A percentile compares a stretch with the other conserved stretches of the same genome.
Conservation (phyloP, 2,888 invertebrate genomes). For the Noctua fimbriata region DNA sequence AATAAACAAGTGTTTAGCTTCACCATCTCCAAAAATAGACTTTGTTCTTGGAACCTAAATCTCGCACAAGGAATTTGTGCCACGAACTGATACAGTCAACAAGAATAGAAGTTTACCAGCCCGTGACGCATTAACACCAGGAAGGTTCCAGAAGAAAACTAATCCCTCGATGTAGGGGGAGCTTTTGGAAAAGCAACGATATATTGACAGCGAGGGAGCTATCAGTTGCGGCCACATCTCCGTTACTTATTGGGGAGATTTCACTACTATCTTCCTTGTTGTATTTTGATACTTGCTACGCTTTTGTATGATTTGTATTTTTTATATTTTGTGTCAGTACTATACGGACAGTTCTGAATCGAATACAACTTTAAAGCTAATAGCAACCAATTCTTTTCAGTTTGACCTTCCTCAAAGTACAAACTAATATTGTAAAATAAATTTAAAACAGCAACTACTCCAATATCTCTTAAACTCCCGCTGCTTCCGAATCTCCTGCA, state of each 20-base stretch:
- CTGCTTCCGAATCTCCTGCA: neutral
- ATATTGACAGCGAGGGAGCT: conserved; percentile 44
- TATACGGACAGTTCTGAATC: neutral
- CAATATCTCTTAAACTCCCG: neutral
- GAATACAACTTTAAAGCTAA: neutral
- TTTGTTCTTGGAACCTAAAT: neutral
- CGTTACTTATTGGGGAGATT: conserved; percentile 3
- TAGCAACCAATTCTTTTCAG: neutral
- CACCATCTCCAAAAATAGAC: neutral
- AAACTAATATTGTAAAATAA: conserved; percentile 12
- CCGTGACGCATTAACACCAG: conserved; percentile 41
- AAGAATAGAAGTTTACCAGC: conserved; percentile 14
- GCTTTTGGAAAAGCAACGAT: conserved; percentile 32
- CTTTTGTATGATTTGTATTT: neutral
- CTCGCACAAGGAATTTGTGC: conserved; percentile 17
- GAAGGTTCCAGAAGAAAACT: conserved; percentile 36
- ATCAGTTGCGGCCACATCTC: conserved; percentile 27
- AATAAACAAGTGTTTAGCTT: neutral
- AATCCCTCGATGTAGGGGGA: conserved; percentile 47
- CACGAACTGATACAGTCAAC: conserved; percentile 37
- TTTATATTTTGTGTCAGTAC: too few relatives aligned
- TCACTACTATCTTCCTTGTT: neutral
- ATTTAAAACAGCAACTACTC: neutral
- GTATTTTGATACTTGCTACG: neutral
- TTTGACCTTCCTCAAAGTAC: neutral